Evolutionary conservation across 2,888 invertebrate genomes (phyloP), one percentile per base, ranked within the genome.

Genomic region (Aspidapion aeneum): DNA sequence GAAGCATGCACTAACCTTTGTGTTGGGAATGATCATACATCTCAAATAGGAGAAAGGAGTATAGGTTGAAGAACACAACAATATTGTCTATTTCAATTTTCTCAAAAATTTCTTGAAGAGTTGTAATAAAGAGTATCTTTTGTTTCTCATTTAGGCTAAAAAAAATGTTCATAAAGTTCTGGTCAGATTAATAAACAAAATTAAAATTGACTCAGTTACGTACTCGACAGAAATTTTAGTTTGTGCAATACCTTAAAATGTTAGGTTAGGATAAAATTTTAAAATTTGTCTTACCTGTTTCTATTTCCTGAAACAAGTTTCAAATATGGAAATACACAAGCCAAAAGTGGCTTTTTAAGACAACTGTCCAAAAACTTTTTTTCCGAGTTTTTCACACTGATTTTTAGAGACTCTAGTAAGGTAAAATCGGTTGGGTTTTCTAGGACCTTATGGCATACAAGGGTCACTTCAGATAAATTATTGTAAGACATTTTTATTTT

Each of bases 61-160:
- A 86, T 57, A 87, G 77, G 70, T 86, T 84, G 71, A 83, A 77
- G 68, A 85, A 87, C 73, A 84, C 77, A 57, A 83, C 81, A 19
- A 80, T 73, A 63, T 82, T 82, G 51, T 80, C 80, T 16, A 87
- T 77, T 20, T 72, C 78, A 1, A 82, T 80, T 71, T 82, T 84
- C 18, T 80, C 78, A 56, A 88, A 71, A 1, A 87, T 77, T 22
- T 74, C 70, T 21, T 75, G 77, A 67, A 87, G 78, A 0, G 82
- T 80, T 62, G 85, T 82, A 0, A 86, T 78, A 61, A 87, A 72
- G 58, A 80, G 74, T 64, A 80, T 78, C 71, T 83, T 85, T 1
- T 83, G 68, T 60, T 84, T 82, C 75, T 78, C 78, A 65, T 64
- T 69, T 55, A 69, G 70, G 64, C 72, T 73, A 48, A 63, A 67